Base-by-base conservation (phyloP, 2,888 invertebrate species). In the Abrostola triplasia region DNA sequence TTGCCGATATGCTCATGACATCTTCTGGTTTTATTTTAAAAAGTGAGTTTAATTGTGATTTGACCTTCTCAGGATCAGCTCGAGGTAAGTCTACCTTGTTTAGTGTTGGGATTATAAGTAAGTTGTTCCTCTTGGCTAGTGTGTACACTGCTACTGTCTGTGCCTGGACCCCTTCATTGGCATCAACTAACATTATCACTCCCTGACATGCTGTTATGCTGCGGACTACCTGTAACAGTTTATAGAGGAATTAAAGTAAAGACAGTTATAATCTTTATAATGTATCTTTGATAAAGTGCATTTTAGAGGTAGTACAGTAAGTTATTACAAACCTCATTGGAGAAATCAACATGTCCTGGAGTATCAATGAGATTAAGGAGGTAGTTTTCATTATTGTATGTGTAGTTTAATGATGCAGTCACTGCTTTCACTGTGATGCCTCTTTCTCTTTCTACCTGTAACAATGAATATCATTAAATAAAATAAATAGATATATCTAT, bases 401-500 rank as follows among this genome's bases (percentile, higher is more conserved):
- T 95, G 86, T 98, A 97, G 70, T 97, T 95, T 70, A 99, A 94
- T 0, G 99, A 98, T 5, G 97, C 99, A 40, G 98, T 98, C 84
- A 99, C 99, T 9, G 99, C 99, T 93, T 99, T 99, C 0, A 99
- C 99, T 6, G 99, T 99, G 40, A 99, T 99, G 0, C 99, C 99
- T 83, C 99, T 96, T 92, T 99, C 99, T 83, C 97, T 96, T 93
- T 99, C 99, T 8, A 99, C 98, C 94, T 97, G 94, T 47, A 81
- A 88, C 67, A 61, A 49, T 47, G 24, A 47, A 9, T 4, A 4
- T 24, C 24, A 24, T 24, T 24, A 24, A 24, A 24, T 24, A 24
- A n/a, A n/a, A n/a, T n/a, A n/a, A n/a, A n/a, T n/a, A n/a, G n/a
- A n/a, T n/a, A n/a, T n/a, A n/a, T n/a, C n/a, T n/a, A n/a, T n/a